Base-by-base conservation (phyloP, 1,140 invertebrate genomes). In the Ephestia elutella region DNA sequence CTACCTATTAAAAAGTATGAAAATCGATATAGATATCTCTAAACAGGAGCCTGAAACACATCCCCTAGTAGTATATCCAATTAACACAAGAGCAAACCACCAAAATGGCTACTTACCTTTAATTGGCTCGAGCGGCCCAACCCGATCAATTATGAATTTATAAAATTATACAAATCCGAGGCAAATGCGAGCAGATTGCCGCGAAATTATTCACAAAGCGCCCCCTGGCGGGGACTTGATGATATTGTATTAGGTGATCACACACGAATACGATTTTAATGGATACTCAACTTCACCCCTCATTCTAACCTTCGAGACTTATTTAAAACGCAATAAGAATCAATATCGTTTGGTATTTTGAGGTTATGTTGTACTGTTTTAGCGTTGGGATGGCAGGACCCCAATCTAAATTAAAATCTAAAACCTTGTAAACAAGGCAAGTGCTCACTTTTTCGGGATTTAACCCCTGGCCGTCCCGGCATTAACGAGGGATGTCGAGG, bases 371-470 rank as follows among this genome's bases (percentile, higher is more conserved):
- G 80, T 68, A 80, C 66, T 75, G 64, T 73, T 86, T 74, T 56
- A 70, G 57, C 38, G 56, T 62, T 55, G 17, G 60, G 64, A 49
- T 30, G 17, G 62, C 44, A 49, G 70, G 50, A 83, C 87, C 87
- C 89, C 86, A 89, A 90, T 90, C 89, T 90, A 90, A 90, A 90
- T 90, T 90, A 89, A 90, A 90, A 90, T 90, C 89, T 90, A 90
- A 89, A 90, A 86, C 89, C 87, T 89, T 90, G 89, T 90, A 89
- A 89, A 90, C 89, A 90, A 90, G 89, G 78, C 87, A 89, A 90
- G 89, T 89, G 89, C 87, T 90, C 89, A 90, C 89, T 90, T 90
- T 90, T 90, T 90, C 86, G 87, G 87, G 87, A 89, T 89, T 86
- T 83, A 89, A 86, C 87, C 87, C 87, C 84, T 79, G 65, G 83